These are phyloP conservation scores for Chymomyza caudatula DNA, from an alignment of 2,888 invertebrate species.

Conservation along the genomic window DNA sequence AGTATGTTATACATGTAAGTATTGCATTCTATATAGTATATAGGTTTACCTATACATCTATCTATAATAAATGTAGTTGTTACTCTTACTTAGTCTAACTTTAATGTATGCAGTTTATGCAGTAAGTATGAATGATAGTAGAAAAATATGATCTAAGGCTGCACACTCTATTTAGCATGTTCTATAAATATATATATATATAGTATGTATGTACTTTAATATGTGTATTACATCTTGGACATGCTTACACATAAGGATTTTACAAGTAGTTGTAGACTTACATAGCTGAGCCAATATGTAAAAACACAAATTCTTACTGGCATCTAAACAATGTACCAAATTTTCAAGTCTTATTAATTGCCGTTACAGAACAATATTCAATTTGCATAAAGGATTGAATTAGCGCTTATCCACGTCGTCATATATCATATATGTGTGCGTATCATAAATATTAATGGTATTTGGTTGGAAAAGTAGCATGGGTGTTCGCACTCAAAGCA, in stretches of 20 bases:
- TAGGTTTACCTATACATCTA: not conserved
- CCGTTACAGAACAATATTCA: slow-evolving; percentile 31
- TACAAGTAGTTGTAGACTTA: not conserved
- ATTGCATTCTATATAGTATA: slow-evolving; percentile 48
- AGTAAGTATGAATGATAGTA: slow-evolving; percentile 57
- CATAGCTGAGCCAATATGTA: not conserved
- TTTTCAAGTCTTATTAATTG: slow-evolving; percentile 70
- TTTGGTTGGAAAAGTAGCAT: not conserved
- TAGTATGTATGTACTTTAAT: slow-evolving; percentile 31
- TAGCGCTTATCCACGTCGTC: not conserved
- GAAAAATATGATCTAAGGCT: slow-evolving; percentile 63
- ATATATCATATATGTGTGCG: not conserved
- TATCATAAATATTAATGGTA: not conserved
- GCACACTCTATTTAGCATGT: slow-evolving; percentile 39
- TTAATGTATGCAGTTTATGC: slow-evolving; percentile 45
- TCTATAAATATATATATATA: slow-evolving; percentile 3
- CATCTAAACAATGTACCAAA: slow-evolving; percentile 52
- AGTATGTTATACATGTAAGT: slow-evolving; percentile 34
- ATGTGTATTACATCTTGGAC: slow-evolving; percentile 20
- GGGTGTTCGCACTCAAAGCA: no score
- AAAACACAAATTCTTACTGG: slow-evolving; percentile 12
- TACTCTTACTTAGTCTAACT: not conserved
- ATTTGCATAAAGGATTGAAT: not conserved
- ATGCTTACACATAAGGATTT: not conserved
- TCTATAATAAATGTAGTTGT: slow-evolving; percentile 23